phyloP scores from a whole-genome alignment of 2,113 vertebrate species.

The Bothrops jararaca region DNA sequence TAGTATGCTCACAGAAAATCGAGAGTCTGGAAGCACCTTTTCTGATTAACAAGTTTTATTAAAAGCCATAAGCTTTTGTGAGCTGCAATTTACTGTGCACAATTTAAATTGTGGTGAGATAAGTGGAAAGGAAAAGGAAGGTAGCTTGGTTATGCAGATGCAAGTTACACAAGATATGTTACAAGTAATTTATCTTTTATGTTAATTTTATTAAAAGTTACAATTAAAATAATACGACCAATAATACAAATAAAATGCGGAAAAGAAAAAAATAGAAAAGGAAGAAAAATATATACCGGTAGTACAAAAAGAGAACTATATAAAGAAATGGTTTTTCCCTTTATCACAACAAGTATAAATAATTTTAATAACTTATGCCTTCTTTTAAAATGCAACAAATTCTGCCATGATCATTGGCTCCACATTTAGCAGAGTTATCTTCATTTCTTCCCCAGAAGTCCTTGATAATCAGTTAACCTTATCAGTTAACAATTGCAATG shows the following conservation, averaged over 20 bases:
- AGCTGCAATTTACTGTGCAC: not conserved
- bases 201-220: not conserved
- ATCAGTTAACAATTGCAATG: not conserved
- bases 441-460: not conserved
- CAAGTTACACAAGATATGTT: not conserved
- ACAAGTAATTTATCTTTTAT: not conserved
- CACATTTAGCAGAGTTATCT: not conserved
- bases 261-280: not conserved
- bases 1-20: not conserved
- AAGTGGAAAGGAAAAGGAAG: not conserved
- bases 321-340: not conserved
- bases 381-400: not conserved
- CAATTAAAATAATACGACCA: not conserved
- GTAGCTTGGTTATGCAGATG: not conserved
- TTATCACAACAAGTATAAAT: not conserved
- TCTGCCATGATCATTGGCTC: not conserved
- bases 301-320: not conserved
- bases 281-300: not conserved
- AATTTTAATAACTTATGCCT: not conserved
- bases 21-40: not conserved
- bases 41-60: not conserved
- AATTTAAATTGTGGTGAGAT: not conserved
- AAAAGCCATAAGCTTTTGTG: not conserved
- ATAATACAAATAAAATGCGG: not conserved
- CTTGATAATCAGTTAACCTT: not conserved